Evolutionary conservation across 2,797 vertebrate genomes (phyloP).

Genomic region (Microchirus variegatus): DNA sequence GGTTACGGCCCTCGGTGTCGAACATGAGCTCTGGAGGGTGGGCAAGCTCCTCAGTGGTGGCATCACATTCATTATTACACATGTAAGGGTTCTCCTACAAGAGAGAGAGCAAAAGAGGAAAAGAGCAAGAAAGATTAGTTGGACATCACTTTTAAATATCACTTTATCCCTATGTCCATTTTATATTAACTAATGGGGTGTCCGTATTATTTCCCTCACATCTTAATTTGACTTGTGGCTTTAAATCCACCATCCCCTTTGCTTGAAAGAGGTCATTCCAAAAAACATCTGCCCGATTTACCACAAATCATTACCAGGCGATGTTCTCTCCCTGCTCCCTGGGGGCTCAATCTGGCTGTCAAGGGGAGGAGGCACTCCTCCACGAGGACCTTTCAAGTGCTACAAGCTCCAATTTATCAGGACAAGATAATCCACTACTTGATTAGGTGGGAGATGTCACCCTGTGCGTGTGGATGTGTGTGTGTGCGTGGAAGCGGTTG

Average conservation of each 20-base stretch:
- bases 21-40: constrained; percentile 98
- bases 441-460: constrained; percentile 83
- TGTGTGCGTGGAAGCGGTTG: constrained; percentile 30
- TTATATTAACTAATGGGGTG: too few relatives aligned
- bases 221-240: constrained; percentile 16
- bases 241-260: constrained; percentile 68
- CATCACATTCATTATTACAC: constrained; percentile 99
- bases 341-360: constrained; percentile 80
- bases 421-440: constrained; percentile 85
- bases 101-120: constrained; percentile 29
- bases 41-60: constrained; percentile 91
- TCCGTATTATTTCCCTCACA: background rate
- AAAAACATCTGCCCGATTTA: constrained; percentile 82
- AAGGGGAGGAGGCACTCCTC: constrained; percentile 70
- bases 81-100: constrained; percentile 97
- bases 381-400: constrained; percentile 79
- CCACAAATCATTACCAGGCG: constrained; percentile 82
- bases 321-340: constrained; percentile 73
- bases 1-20: constrained; percentile 94
- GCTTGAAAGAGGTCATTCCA: constrained; percentile 69
- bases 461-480: constrained; percentile 31
- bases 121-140: constrained; percentile 12
- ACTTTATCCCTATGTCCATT: too few relatives aligned
- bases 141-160: too few relatives aligned
- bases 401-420: constrained; percentile 84